phyloP scores from a whole-genome alignment of 2,113 vertebrate genomes.

The Tragelaphus buxtoni region DNA sequence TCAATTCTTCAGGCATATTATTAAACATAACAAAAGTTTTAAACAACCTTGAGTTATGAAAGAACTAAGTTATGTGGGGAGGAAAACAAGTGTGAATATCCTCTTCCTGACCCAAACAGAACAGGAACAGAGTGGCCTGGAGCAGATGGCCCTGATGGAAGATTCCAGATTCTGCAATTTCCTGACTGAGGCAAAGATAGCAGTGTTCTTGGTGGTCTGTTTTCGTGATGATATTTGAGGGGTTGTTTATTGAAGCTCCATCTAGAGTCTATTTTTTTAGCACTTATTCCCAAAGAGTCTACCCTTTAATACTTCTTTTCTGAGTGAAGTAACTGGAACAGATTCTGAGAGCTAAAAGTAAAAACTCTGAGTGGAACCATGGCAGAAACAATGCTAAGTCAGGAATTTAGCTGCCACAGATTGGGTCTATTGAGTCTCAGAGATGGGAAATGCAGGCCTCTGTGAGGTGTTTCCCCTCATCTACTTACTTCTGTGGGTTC shows the following conservation, averaged over 20 bases:
- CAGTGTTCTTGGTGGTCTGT: background rate
- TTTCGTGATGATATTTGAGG: background rate
- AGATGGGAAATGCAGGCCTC: background rate
- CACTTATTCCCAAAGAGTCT: background rate
- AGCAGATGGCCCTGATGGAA: background rate
- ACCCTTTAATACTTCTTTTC: background rate
- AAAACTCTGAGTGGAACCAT: background rate
- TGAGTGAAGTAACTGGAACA: background rate
- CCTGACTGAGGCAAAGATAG: background rate
- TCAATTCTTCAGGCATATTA: background rate
- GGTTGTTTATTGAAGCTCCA: background rate
- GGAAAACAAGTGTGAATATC: background rate
- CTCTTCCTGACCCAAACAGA: background rate
- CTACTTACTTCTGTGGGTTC: background rate
- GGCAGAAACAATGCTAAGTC: background rate
- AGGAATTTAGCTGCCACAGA: background rate
- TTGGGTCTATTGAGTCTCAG: background rate
- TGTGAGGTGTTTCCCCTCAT: background rate
- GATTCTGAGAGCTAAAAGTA: background rate
- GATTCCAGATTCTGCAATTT: background rate
- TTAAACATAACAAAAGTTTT: background rate
- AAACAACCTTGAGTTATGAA: background rate
- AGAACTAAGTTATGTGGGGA: background rate
- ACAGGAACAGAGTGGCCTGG: background rate
- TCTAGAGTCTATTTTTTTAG: background rate